Base-by-base conservation (phyloP, 2,797 vertebrate genomes). In the Betta splendens region DNA sequence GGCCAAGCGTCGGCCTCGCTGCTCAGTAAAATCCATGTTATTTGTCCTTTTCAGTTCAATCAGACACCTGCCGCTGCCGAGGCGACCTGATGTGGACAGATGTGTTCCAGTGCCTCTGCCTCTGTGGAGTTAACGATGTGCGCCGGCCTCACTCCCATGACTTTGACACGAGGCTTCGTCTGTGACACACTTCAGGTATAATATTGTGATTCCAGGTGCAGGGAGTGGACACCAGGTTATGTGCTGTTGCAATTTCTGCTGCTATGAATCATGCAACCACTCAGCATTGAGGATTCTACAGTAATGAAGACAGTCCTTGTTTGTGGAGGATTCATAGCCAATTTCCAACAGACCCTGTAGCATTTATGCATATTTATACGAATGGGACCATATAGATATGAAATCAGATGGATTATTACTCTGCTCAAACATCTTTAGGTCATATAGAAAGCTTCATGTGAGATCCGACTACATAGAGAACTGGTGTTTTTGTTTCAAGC, bases 261-360 rank as follows among this genome's bases (percentile, higher is more conserved):
- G 13, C 5, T 29, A 20, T 44, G 26, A 74, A 79, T 79, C 18
- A 56, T 33, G 23, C 13, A 56, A 61, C 53, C 23, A 51, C 17
- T 53, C 13, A 58, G 23, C 9, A 15, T 18, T 17, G 49, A 50
- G 11, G 31, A 25, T 38, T 29, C n/a, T 21, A 8, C 15, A 16
- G 31, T 23, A 44, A 33, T 43, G 10, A 35, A 21, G 48, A 49
- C 1, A 21, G 2, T 15, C 15, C 13, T 15, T n/a, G 12, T 33
- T 33, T 5, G 15, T 33, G 12, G 9, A 4, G 10, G 23, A 60
- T 65, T 68, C 33, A 46, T 59, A 20, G 43, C 5, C 1, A 42
- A 54, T 3, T 23, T 28, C 12, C 9, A 16, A 17, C 22, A 58
- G 54, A 15, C 10, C 4, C 0, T 15, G 49, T 39, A 16, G 31